Percentiles rank a stretch among this genome's conserved stretches.
Conservation (phyloP, 2,888 invertebrate species). For the Myopa tessellatipennis region DNA sequence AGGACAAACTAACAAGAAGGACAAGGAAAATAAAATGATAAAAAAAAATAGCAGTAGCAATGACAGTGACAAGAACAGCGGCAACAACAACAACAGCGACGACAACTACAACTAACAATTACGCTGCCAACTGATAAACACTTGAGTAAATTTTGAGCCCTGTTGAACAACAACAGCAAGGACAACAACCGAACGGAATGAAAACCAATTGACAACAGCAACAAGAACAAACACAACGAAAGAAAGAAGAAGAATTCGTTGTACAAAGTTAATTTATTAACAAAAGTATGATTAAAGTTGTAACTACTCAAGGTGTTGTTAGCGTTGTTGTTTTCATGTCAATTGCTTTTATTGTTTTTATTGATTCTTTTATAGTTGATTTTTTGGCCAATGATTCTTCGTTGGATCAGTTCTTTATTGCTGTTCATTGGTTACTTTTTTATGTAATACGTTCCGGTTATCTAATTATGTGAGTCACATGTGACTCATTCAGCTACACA, state of each 20-base stretch:
- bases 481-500: too few relatives aligned
- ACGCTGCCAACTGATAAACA: not conserved
- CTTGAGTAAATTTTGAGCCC: not conserved
- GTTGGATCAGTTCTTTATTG: too few relatives aligned
- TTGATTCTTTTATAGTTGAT: not conserved
- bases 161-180: not conserved
- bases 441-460: too few relatives aligned
- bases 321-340: not conserved
- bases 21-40: not conserved
- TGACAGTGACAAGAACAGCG: not conserved
- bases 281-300: too few relatives aligned
- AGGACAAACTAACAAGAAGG: not conserved
- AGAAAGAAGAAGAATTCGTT: not conserved
- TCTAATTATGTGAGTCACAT: too few relatives aligned
- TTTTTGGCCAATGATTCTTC: too few relatives aligned
- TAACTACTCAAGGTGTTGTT: too few relatives aligned
- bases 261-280: too few relatives aligned
- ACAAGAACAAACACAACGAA: not conserved
- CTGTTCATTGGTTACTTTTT: too few relatives aligned
- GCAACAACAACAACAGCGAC: not conserved
- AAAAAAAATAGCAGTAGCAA: not conserved
- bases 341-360: not conserved
- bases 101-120: not conserved
- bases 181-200: not conserved
- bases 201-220: not conserved